Base-by-base conservation (phyloP, 2,113 vertebrate species). In the Leptodactylus fuscus region DNA sequence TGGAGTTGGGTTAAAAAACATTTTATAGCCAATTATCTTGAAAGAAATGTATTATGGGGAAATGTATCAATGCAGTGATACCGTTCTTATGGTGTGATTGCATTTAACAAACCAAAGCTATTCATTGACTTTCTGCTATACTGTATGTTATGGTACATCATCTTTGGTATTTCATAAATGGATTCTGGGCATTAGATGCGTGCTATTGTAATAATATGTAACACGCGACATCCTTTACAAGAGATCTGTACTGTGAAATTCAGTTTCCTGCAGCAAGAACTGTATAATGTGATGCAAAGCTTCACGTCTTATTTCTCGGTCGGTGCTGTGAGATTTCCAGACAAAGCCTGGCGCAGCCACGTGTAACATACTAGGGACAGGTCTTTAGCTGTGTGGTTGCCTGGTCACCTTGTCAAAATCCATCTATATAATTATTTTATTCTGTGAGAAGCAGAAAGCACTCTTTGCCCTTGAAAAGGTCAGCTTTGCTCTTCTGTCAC, bases 381-480 rank as follows among this genome's bases (percentile, higher is more conserved):
- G 44, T 85, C 60, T 85, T 80, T 16, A 70, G 75, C 46, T 70
- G 83, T 78, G n/a, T 46, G 83, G 75, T 80, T 79, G 83, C 58
- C 75, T 85, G 83, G 83, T 80, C 83, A 80, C 83, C 83, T 85
- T 85, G 83, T 85, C 83, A 85, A 44, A 58, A 79, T 70, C 83
- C 74, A 85, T 85, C 60, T 79, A 38, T 85, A 85, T 85, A 79
- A 85, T 79, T 80, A 85, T 85, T 80, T 44, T 32, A 85, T 67
- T 34, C 83, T 8, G 83, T 71, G 75, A 85, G 75, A 85, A 46
- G 62, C 48, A 75, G 48, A 71, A 85, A 80, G 76, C 46, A 79
- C 41, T 32, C 60, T 41, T 60, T 71, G 62, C 74, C 83, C 83
- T 85, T 85, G 76, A 79, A 79, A 85, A 85, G 75, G 83, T 85